Percentiles rank a stretch among this genome's conserved stretches.
Evolutionary conservation across 2,113 vertebrate genomes (phyloP).

Genomic region (Sula dactylatra): DNA sequence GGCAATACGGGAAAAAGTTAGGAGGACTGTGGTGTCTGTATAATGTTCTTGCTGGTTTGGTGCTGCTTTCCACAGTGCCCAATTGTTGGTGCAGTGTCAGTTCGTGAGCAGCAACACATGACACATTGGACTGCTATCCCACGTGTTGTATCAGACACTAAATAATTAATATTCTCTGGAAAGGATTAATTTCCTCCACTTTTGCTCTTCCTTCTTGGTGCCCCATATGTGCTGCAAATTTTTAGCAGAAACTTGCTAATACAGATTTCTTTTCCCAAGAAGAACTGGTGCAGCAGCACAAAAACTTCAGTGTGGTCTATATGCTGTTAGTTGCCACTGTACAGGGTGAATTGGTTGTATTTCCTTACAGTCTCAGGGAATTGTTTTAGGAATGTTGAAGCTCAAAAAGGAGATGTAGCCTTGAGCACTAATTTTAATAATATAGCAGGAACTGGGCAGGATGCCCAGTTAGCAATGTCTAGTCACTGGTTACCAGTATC

Average conservation of each 20-base stretch:
- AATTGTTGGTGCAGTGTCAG: background rate
- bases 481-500: background rate
- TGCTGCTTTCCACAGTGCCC: background rate
- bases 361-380: background rate
- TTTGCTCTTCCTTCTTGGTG: background rate
- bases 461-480: background rate
- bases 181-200: background rate
- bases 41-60: background rate
- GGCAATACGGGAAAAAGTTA: background rate
- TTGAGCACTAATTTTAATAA: background rate
- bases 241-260: background rate
- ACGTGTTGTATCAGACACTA: background rate
- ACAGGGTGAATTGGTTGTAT: accelerated
- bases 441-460: background rate
- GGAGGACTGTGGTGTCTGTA: background rate
- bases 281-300: background rate
- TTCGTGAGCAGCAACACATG: background rate
- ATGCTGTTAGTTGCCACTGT: background rate
- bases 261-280: background rate
- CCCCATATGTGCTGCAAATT: accelerated
- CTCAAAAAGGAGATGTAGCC: background rate
- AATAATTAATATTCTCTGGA: background rate
- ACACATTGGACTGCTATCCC: background rate
- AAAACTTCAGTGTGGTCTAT: background rate
- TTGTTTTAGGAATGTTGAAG: background rate